Percentiles rank a stretch among this genome's conserved stretches.
Conservation (phyloP, 2,888 invertebrate species). For the Coremacera marginata region DNA sequence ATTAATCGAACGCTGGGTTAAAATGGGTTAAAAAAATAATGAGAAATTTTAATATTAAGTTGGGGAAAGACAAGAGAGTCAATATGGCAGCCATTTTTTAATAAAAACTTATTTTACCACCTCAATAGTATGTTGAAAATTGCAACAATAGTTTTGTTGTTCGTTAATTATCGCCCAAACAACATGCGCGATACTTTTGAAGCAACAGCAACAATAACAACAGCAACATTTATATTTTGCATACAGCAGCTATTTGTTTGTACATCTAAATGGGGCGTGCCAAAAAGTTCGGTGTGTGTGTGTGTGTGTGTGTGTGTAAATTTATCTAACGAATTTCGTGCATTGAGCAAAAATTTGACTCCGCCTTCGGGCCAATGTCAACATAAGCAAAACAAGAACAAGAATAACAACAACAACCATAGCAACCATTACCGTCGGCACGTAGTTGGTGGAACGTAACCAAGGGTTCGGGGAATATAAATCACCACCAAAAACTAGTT, state of each 20-base stretch:
- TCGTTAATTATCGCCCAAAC: not conserved
- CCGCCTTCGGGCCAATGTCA: slow-evolving; percentile 59
- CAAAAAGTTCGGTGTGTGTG: slow-evolving; percentile 43
- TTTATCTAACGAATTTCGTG: slow-evolving; percentile 22
- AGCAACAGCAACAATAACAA: not conserved
- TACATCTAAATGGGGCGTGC: slow-evolving; percentile 65
- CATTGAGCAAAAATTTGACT: slow-evolving; percentile 51
- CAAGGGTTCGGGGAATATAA: not conserved
- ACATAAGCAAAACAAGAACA: slow-evolving; percentile 40
- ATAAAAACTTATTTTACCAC: not conserved
- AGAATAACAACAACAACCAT: slow-evolving; percentile 28
- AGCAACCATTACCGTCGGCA: not conserved
- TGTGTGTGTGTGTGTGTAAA: not conserved
- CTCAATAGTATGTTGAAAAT: not conserved
- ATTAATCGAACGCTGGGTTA: too few relatives aligned
- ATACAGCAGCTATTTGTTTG: slow-evolving; percentile 49
- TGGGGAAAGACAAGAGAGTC: not conserved
- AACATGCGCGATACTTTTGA: not conserved
- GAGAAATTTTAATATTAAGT: not conserved
- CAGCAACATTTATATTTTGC: not conserved
- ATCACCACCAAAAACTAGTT: slow-evolving; percentile 29
- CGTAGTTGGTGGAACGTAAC: too few relatives aligned
- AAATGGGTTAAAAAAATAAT: not conserved
- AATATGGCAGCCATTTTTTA: not conserved
- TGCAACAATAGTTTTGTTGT: not conserved